A percentile compares a stretch with the other conserved stretches of the same genome.
Conservation (phyloP, 2,888 invertebrate genomes). For the Labia minor region DNA sequence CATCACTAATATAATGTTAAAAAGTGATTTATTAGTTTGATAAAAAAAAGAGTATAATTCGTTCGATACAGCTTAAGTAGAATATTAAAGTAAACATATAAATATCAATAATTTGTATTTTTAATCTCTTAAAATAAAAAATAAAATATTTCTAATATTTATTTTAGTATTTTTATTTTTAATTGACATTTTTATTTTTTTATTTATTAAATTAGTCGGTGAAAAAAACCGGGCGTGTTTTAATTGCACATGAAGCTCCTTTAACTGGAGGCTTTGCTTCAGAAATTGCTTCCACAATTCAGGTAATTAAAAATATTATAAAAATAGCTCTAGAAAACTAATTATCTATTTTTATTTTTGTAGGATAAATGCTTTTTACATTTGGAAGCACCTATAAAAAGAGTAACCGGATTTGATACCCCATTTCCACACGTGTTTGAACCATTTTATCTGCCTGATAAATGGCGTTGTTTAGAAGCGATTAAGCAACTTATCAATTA, state of each 20-base stretch:
- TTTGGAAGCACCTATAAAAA: conserved; percentile 80
- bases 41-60: no score
- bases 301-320: conserved; percentile 45
- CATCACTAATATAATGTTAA: no score
- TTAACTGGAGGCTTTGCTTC: conserved; percentile 90
- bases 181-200: no score
- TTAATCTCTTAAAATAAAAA: no score
- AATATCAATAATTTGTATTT: no score
- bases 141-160: no score
- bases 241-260: conserved; percentile 95
- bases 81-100: no score
- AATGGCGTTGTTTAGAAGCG: conserved; percentile 79
- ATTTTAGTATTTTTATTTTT: no score
- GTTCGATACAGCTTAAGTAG: no score
- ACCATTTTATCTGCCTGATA: conserved; percentile 90
- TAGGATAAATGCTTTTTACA: conserved; percentile 89
- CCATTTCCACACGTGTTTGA: conserved; percentile 97
- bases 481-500: conserved; percentile 65
- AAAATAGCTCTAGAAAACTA: neutral
- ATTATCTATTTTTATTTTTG: conserved; percentile 25
- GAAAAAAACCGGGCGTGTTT: conserved; percentile 81
- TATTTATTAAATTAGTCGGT: no score
- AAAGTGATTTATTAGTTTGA: no score
- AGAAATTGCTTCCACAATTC: conserved; percentile 86
- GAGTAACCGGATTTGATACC: conserved; percentile 92